Conservation (phyloP, 2,888 invertebrate species). For the Automeris io region DNA sequence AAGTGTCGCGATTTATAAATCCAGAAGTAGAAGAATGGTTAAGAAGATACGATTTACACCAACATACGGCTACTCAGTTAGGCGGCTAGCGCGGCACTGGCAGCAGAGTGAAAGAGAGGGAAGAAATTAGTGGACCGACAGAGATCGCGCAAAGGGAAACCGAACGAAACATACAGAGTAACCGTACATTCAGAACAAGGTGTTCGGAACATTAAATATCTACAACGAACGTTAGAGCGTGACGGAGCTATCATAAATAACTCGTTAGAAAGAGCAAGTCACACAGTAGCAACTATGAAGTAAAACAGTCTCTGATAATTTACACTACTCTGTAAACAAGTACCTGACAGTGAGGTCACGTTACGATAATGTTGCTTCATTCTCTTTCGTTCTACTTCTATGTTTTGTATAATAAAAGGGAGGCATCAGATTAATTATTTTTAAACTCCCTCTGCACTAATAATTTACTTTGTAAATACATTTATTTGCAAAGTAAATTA, state of each 20-base stretch:
- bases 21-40: slow-evolving; percentile 53
- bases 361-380: slow-evolving; percentile 40
- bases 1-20: slow-evolving; percentile 19
- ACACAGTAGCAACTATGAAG: not conserved
- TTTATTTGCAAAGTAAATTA: no score
- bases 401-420: slow-evolving; percentile 10
- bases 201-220: slow-evolving; percentile 15
- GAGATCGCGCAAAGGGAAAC: slow-evolving; percentile 32
- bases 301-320: slow-evolving; percentile 24
- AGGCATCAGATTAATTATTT: not conserved
- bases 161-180: slow-evolving; percentile 39
- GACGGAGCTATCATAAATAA: slow-evolving; percentile 17
- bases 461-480: no score
- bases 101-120: slow-evolving; percentile 60
- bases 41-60: slow-evolving; percentile 44
- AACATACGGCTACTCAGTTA: slow-evolving; percentile 39
- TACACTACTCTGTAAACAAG: slow-evolving; percentile 42
- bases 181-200: slow-evolving; percentile 27
- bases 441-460: no score
- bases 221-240: slow-evolving; percentile 21
- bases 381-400: slow-evolving; percentile 66
- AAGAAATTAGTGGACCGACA: slow-evolving; percentile 69
- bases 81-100: slow-evolving; percentile 54
- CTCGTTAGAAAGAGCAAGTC: slow-evolving; percentile 23
- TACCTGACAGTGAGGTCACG: slow-evolving; percentile 37